A percentile compares a stretch with the other conserved stretches of the same genome.
phyloP scores from a whole-genome alignment of 2,888 invertebrate species.

The Nycteola revayana region DNA sequence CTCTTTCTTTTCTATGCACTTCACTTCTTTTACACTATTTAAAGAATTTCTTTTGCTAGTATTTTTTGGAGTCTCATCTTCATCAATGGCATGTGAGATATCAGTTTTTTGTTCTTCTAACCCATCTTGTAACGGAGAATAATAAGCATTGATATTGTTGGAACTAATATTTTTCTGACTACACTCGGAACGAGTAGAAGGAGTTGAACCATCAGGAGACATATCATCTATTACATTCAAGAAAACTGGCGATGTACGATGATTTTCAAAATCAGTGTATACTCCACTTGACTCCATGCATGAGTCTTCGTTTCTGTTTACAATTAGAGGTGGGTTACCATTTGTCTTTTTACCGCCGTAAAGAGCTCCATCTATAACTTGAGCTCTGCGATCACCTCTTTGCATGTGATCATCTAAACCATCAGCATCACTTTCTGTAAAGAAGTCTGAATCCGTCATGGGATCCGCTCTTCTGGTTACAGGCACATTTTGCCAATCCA shows the following conservation, averaged over 20 bases:
- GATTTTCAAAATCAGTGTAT: conserved; percentile 92
- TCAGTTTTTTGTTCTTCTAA: conserved; percentile 48
- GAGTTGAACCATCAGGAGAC: conserved; percentile 85
- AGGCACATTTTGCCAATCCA: conserved; percentile 83
- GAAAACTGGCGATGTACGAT: conserved; percentile 73
- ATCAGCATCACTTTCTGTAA: conserved; percentile 94
- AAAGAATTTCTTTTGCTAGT: conserved; percentile 71
- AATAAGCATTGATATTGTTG: conserved; percentile 54
- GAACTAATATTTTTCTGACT: conserved; percentile 71
- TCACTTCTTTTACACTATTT: conserved; percentile 65
- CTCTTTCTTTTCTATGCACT: conserved; percentile 67
- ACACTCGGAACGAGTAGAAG: conserved; percentile 78
- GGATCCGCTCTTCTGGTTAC: conserved; percentile 88
- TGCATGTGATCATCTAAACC: conserved; percentile 88
- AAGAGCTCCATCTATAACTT: conserved; percentile 94
- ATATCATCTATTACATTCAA: conserved; percentile 84
- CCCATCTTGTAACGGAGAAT: conserved; percentile 52
- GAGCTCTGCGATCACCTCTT: conserved; percentile 88
- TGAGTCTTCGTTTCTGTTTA: conserved; percentile 85
- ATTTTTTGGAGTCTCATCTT: conserved; percentile 62
- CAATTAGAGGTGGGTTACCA: conserved; percentile 78
- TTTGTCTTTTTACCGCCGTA: conserved; percentile 87
- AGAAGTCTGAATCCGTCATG: conserved; percentile 96
- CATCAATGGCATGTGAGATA: conserved; percentile 42
- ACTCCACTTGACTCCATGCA: conserved; percentile 95